These are phyloP conservation scores for Leptinotarsa haldemani DNA, from an alignment of 2,888 invertebrate genomes.

Conservation along the genomic window DNA sequence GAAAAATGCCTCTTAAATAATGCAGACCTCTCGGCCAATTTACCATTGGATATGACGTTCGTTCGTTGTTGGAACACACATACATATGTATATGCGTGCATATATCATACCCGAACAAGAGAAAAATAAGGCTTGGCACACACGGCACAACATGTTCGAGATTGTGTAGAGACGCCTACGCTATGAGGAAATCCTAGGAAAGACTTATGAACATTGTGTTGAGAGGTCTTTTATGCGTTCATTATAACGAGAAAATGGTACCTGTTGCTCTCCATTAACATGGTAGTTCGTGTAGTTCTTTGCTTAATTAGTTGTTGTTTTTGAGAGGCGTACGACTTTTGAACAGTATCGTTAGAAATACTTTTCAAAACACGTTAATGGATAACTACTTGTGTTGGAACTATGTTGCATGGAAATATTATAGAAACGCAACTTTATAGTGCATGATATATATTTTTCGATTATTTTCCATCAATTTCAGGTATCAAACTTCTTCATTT, in stretches of 20 bases:
- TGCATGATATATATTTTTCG: too few species aligned
- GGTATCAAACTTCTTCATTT: too few species aligned
- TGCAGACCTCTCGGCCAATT: slow-evolving; percentile 48
- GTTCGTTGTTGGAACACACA: slow-evolving; percentile 50
- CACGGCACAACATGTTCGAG: slow-evolving; percentile 32
- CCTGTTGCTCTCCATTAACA: neutral
- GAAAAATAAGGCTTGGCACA: slow-evolving; percentile 50
- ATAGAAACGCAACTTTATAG: too few species aligned
- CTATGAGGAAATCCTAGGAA: slow-evolving; percentile 47
- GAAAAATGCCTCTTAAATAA: slow-evolving; percentile 44
- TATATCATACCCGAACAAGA: slow-evolving; percentile 51
- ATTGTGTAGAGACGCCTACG: slow-evolving; percentile 58
- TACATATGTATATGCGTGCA: slow-evolving; percentile 52
- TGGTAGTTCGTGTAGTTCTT: neutral
- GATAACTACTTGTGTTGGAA: too few species aligned
- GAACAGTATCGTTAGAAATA: too few species aligned
- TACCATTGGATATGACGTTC: slow-evolving; percentile 49
- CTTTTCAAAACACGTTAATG: too few species aligned
- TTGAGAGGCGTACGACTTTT: neutral
- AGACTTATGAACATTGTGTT: slow-evolving; percentile 7
- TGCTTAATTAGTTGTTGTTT: slow-evolving; percentile 5
- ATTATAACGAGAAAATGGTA: slow-evolving; percentile 13
- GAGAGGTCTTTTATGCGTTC: slow-evolving; percentile 13
- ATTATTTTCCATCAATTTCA: too few species aligned
- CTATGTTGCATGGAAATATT: too few species aligned